phyloP scores from a whole-genome alignment of 2,888 invertebrate species.

The Monopis laevigella region DNA sequence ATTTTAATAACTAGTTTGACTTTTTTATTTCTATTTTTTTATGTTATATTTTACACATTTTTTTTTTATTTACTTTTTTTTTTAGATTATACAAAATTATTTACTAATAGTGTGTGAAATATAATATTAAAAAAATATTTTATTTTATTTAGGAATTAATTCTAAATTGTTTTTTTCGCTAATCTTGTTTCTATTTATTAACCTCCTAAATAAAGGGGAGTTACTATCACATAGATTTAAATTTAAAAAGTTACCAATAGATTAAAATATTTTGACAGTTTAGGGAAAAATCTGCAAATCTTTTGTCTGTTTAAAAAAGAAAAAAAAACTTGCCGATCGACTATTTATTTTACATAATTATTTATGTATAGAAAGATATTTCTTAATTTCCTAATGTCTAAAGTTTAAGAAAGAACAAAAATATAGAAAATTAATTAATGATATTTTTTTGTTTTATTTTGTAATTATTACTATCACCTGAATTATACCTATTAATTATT shows the following conservation, averaged over 20 bases:
- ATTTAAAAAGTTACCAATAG: conserved; percentile 62
- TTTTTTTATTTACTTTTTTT: conserved; percentile 16
- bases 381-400: conserved; percentile 42
- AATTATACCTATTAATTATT: too few relatives aligned
- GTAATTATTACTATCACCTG: too few relatives aligned
- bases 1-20: not conserved
- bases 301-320: conserved; percentile 21
- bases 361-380: conserved; percentile 38
- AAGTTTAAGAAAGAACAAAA: conserved; percentile 44
- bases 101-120: conserved; percentile 6
- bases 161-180: too few relatives aligned
- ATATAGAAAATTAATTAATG: conserved; percentile 48
- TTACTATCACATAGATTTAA: conserved; percentile 56
- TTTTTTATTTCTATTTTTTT: conserved; percentile 21
- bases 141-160: conserved; percentile 43
- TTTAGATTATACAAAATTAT: conserved; percentile 1
- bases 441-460: conserved; percentile 29
- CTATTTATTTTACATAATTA: conserved; percentile 50
- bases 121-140: conserved; percentile 23
- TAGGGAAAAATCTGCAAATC: conserved; percentile 20
- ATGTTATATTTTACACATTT: conserved; percentile 7
- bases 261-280: conserved; percentile 31
- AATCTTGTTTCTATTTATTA: too few relatives aligned
- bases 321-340: conserved; percentile 44
- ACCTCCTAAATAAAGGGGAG: too few relatives aligned